Evolutionary conservation across 2,888 invertebrate genomes (phyloP).

Genomic region (Cyclophora albipunctata): DNA sequence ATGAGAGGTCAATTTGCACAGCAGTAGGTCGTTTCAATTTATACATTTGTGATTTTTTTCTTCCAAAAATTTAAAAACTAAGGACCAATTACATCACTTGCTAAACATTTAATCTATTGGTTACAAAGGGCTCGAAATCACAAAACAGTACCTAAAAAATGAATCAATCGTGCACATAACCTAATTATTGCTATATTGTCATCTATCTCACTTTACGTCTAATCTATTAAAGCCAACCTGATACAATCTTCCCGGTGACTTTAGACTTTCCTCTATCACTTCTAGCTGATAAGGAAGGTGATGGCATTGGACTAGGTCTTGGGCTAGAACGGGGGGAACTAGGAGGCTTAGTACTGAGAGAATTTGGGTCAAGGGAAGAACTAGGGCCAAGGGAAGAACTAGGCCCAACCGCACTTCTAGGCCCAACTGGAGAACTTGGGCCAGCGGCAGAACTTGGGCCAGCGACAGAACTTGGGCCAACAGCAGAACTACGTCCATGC

Average conservation of each 20-base stretch:
- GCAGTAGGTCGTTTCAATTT: too few relatives aligned
- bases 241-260: conserved; percentile 82
- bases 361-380: neutral
- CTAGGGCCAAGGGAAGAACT: neutral
- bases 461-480: neutral
- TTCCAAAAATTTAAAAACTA: too few relatives aligned
- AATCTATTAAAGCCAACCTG: conserved; percentile 81
- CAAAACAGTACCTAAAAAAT: neutral
- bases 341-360: neutral
- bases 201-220: conserved; percentile 1
- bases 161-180: neutral
- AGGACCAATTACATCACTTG: too few relatives aligned
- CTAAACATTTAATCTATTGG: too few relatives aligned
- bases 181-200: conserved; percentile 3
- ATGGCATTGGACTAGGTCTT: conserved; percentile 46
- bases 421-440: neutral
- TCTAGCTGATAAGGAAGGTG: conserved; percentile 47
- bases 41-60: too few relatives aligned
- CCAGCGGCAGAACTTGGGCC: neutral
- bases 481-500: neutral
- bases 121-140: too few relatives aligned
- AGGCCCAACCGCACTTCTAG: neutral
- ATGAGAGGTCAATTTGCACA: too few relatives aligned
- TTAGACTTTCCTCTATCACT: conserved; percentile 80
- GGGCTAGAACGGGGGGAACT: conserved; percentile 14